phyloP scores from a whole-genome alignment of 2,888 invertebrate species.

The Saturnia pavonia region DNA sequence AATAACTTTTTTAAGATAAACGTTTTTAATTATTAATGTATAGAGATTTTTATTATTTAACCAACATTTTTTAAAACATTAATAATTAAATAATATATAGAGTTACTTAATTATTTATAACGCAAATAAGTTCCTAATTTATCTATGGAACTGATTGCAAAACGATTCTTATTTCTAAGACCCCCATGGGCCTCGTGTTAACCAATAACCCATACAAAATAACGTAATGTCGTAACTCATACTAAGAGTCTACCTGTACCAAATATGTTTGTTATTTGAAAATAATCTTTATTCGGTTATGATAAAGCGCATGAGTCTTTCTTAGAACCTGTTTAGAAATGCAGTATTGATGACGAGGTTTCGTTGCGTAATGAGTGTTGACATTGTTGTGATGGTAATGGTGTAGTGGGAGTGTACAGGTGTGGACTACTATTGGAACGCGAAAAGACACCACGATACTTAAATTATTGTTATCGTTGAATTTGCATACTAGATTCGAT shows the following conservation, averaged over 20 bases:
- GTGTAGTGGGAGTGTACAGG: slow-evolving; percentile 20
- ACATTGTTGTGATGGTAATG: slow-evolving; percentile 57
- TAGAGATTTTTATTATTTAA: background rate
- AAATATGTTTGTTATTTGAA: slow-evolving; percentile 35
- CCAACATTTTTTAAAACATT: background rate
- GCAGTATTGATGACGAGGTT: slow-evolving; percentile 66
- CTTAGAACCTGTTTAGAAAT: slow-evolving; percentile 53
- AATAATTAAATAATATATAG: background rate
- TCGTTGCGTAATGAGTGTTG: slow-evolving; percentile 76
- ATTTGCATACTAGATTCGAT: background rate
- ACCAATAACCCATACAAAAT: slow-evolving; percentile 38
- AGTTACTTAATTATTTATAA: background rate
- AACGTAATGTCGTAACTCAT: slow-evolving; percentile 50
- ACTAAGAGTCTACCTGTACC: slow-evolving; percentile 34
- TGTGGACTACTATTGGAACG: slow-evolving; percentile 21
- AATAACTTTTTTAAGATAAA: background rate
- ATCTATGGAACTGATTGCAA: slow-evolving; percentile 1
- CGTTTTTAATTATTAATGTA: too few relatives aligned
- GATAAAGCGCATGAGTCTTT: slow-evolving; percentile 26
- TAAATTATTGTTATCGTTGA: too few relatives aligned
- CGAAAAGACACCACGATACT: background rate
- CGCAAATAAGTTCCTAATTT: background rate
- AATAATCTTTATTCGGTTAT: slow-evolving; percentile 26
- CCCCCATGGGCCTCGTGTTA: slow-evolving; percentile 15
- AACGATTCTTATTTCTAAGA: background rate